These are phyloP conservation scores for Acleris emargana DNA, from an alignment of 2,888 invertebrate genomes.

Conservation along the genomic window DNA sequence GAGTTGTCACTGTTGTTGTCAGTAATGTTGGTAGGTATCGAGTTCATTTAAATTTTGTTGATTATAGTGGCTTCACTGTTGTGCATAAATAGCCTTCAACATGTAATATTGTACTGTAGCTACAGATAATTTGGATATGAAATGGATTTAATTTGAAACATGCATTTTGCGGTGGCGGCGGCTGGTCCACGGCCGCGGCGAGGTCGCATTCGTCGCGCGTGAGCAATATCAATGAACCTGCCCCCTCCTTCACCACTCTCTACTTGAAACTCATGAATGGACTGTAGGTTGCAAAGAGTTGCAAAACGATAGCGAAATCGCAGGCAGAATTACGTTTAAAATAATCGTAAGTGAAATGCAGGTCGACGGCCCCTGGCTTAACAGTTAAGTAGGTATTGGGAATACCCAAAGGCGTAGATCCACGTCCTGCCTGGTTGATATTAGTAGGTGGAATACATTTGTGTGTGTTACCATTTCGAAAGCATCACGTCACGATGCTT, in stretches of 20 bases:
- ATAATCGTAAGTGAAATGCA: constrained; percentile 24
- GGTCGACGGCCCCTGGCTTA: constrained; percentile 30
- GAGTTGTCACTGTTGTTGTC: constrained; percentile 33
- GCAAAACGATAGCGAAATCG: constrained; percentile 36
- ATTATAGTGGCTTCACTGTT: too few species aligned
- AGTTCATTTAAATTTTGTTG: background rate
- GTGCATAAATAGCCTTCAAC: too few species aligned
- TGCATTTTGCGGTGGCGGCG: constrained; percentile 54
- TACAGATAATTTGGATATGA: constrained; percentile 53
- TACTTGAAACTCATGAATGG: constrained; percentile 65
- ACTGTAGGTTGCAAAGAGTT: constrained; percentile 60
- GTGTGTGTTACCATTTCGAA: constrained; percentile 28
- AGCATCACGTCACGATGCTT: constrained; percentile 13
- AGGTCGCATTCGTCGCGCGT: constrained; percentile 61
- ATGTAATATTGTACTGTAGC: too few species aligned
- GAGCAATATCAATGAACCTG: constrained; percentile 71
- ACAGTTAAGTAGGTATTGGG: constrained; percentile 22
- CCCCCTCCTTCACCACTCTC: constrained; percentile 50
- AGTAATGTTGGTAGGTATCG: constrained; percentile 11
- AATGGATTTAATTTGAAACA: constrained; percentile 55
- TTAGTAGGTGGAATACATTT: constrained; percentile 35
- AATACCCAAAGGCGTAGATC: constrained; percentile 28
- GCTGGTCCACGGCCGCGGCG: constrained; percentile 48
- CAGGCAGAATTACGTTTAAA: constrained; percentile 15
- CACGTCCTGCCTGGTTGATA: constrained; percentile 32